Conservation (phyloP, 1,140 invertebrate genomes). For the Intoshia linei region DNA sequence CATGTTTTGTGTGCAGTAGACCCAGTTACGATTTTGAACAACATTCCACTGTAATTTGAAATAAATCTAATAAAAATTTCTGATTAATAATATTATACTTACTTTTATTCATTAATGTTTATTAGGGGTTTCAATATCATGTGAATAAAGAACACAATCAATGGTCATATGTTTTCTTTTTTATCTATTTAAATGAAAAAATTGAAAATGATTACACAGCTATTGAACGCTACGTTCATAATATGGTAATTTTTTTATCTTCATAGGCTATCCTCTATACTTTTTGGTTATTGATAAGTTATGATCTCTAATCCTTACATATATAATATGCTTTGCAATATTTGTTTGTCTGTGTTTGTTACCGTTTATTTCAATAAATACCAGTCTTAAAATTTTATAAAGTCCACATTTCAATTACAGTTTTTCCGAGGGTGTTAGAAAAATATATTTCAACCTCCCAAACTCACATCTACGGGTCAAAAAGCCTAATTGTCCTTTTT, state of each 20-base stretch:
- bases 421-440: too few relatives aligned
- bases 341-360: too few relatives aligned
- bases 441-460: too few relatives aligned
- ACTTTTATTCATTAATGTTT: slow-evolving; percentile 1
- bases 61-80: background rate
- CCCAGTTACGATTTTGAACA: slow-evolving; percentile 19
- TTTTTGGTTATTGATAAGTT: too few relatives aligned
- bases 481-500: too few relatives aligned
- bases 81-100: background rate
- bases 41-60: slow-evolving; percentile 11
- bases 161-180: slow-evolving; percentile 23
- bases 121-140: slow-evolving; percentile 20
- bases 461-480: too few relatives aligned
- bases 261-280: too few relatives aligned
- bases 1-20: slow-evolving; percentile 18
- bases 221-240: slow-evolving; percentile 16
- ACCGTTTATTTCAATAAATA: too few relatives aligned
- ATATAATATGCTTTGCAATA: too few relatives aligned
- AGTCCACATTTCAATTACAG: too few relatives aligned
- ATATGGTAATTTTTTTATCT: slow-evolving; percentile 11
- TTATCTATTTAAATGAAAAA: slow-evolving; percentile 19
- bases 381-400: too few relatives aligned
- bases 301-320: too few relatives aligned
- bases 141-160: slow-evolving; percentile 19
- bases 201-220: slow-evolving; percentile 20